phyloP scores from a whole-genome alignment of 2,113 vertebrate species.

The Ancistrus triradiatus region DNA sequence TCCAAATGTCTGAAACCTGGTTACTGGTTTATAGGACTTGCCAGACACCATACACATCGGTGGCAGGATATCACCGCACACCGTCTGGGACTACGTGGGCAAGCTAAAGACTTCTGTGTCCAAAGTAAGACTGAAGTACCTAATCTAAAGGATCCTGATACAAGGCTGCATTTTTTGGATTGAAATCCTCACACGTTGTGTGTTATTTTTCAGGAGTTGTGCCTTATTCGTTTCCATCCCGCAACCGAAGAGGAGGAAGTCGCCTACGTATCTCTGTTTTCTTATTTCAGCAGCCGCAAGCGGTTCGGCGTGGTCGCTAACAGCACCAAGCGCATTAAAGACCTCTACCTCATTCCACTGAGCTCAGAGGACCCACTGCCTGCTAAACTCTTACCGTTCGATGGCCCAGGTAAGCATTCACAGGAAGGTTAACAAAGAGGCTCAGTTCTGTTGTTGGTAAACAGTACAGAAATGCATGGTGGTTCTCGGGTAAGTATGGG shows the following conservation, averaged over 20 bases:
- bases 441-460: background rate
- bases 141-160: background rate
- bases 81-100: conserved; percentile 97
- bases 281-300: conserved; percentile 96
- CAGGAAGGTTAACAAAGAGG: conserved; percentile 38
- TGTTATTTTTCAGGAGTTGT: conserved; percentile 79
- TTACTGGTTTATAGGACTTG: conserved; percentile 74
- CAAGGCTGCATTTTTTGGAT: background rate
- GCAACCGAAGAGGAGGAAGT: conserved; percentile 97
- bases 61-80: conserved; percentile 89
- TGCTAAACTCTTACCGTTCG: conserved; percentile 94
- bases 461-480: background rate
- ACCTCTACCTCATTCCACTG: conserved; percentile 97
- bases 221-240: conserved; percentile 95
- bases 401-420: conserved; percentile 94
- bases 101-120: conserved; percentile 94
- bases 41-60: conserved; percentile 96
- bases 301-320: conserved; percentile 95
- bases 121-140: conserved; percentile 72
- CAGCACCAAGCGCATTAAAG: conserved; percentile 94
- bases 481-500: conserved; percentile 15
- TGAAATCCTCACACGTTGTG: background rate
- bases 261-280: conserved; percentile 96
- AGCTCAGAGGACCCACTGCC: conserved; percentile 92
- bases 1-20: too few relatives aligned